Percentiles rank a stretch among this genome's conserved stretches.
These are phyloP conservation scores for Aulostomus chinensis DNA, from an alignment of 2,797 vertebrate genomes.

Conservation along the genomic window DNA sequence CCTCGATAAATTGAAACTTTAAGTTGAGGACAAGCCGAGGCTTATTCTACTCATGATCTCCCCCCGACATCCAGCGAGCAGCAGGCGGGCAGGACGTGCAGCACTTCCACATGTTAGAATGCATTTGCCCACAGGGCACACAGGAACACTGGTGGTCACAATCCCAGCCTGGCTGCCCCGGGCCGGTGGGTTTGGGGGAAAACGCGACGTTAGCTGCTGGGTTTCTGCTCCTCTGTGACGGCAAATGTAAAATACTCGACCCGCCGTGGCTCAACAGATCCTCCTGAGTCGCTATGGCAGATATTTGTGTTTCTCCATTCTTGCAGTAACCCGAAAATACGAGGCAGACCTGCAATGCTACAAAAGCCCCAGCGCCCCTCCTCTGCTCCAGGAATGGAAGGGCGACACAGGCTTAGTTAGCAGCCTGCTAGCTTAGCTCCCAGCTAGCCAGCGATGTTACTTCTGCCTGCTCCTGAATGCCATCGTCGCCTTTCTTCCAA, in stretches of 20 bases:
- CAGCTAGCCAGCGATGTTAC: slow-evolving; percentile 57
- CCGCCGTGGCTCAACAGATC: slow-evolving; percentile 40
- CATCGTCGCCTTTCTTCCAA: slow-evolving; percentile 33
- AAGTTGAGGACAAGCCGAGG: slow-evolving; percentile 25
- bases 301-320: slow-evolving; percentile 72
- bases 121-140: slow-evolving; percentile 50
- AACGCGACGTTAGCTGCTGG: slow-evolving; percentile 37
- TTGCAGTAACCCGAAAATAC: slow-evolving; percentile 62
- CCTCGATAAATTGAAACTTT: slow-evolving; percentile 39
- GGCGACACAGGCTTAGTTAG: slow-evolving; percentile 75
- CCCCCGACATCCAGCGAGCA: slow-evolving; percentile 36
- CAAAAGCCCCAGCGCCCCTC: slow-evolving; percentile 80
- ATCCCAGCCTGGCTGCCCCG: slow-evolving; percentile 61
- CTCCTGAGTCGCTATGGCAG: slow-evolving; percentile 48
- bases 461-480: slow-evolving; percentile 50
- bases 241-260: slow-evolving; percentile 2
- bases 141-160: slow-evolving; percentile 46
- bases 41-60: slow-evolving; percentile 60
- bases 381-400: slow-evolving; percentile 79
- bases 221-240: slow-evolving; percentile 27
- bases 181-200: slow-evolving; percentile 63
- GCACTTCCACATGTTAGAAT: slow-evolving; percentile 62
- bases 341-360: slow-evolving; percentile 82
- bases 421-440: slow-evolving; percentile 70
- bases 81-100: slow-evolving; percentile 35